phyloP scores from a whole-genome alignment of 2,797 vertebrate species.

The Acanthurus tractus region DNA sequence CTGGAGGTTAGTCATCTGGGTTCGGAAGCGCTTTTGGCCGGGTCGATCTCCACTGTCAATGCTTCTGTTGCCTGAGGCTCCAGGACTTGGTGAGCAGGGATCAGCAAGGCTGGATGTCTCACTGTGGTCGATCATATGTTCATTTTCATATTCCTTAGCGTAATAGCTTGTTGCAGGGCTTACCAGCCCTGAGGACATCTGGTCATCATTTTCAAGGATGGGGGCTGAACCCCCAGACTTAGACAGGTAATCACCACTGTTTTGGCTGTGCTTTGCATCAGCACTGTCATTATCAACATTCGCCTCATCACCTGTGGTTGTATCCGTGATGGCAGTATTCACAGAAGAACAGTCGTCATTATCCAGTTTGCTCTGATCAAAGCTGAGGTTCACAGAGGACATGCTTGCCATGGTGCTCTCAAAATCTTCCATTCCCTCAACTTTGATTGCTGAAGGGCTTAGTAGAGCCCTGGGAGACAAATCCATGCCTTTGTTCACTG shows the following conservation, averaged over 20 bases:
- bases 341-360: slow-evolving; percentile 99
- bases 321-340: slow-evolving; percentile 99
- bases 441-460: slow-evolving; percentile 98
- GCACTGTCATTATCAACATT: slow-evolving; percentile 96
- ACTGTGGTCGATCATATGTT: slow-evolving; percentile 97
- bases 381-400: slow-evolving; percentile 95
- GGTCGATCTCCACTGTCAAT: slow-evolving; percentile 95
- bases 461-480: slow-evolving; percentile 94
- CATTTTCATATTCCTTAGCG: slow-evolving; percentile 97
- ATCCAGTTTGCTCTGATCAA: slow-evolving; percentile 96
- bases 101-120: slow-evolving; percentile 98
- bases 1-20: slow-evolving; percentile 99
- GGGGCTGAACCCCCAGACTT: slow-evolving; percentile 92
- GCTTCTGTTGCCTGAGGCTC: slow-evolving; percentile 93
- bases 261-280: slow-evolving; percentile 91
- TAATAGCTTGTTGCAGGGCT: slow-evolving; percentile 98
- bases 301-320: slow-evolving; percentile 98
- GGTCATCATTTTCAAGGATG: slow-evolving; percentile 95
- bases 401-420: slow-evolving; percentile 91
- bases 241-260: slow-evolving; percentile 91
- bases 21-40: slow-evolving; percentile 99
- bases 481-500: slow-evolving; percentile 94
- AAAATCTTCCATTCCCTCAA: slow-evolving; percentile 97
- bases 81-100: slow-evolving; percentile 97
- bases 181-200: slow-evolving; percentile 96